Evolutionary conservation across 2,888 invertebrate species (phyloP).

Genomic region (Trachelus stipa): DNA sequence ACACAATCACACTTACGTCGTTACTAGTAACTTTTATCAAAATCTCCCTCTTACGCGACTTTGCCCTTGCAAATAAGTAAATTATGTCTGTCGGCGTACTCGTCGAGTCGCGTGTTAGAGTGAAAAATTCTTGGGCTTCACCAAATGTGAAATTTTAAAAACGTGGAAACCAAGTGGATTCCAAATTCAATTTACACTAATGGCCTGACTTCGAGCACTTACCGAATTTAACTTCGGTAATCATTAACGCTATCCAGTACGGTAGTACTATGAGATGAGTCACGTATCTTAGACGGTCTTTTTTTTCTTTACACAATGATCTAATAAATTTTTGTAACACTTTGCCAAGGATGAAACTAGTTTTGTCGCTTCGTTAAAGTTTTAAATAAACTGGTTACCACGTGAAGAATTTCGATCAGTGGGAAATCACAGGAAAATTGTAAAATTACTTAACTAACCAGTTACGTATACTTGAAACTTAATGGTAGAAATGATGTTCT

Average conservation of each 20-base stretch:
- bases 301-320: background rate
- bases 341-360: too few species aligned
- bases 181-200: background rate
- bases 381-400: slow-evolving; percentile 2
- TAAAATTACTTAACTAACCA: slow-evolving; percentile 30
- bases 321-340: too few species aligned
- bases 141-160: background rate
- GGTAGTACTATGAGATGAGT: background rate
- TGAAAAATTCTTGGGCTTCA: background rate
- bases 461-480: slow-evolving; percentile 22
- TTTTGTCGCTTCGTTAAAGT: background rate
- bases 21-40: slow-evolving; percentile 47
- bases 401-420: background rate
- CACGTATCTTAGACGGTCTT: background rate
- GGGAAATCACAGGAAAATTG: slow-evolving; percentile 41
- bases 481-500: background rate
- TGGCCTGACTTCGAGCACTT: background rate
- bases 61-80: background rate
- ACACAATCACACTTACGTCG: slow-evolving; percentile 30
- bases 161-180: background rate
- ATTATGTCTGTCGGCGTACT: background rate
- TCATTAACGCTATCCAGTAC: background rate
- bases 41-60: background rate
- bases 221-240: background rate
- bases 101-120: background rate